These are phyloP conservation scores for Xerus rutilus DNA, from an alignment of 2,797 vertebrate genomes.

Conservation along the genomic window DNA sequence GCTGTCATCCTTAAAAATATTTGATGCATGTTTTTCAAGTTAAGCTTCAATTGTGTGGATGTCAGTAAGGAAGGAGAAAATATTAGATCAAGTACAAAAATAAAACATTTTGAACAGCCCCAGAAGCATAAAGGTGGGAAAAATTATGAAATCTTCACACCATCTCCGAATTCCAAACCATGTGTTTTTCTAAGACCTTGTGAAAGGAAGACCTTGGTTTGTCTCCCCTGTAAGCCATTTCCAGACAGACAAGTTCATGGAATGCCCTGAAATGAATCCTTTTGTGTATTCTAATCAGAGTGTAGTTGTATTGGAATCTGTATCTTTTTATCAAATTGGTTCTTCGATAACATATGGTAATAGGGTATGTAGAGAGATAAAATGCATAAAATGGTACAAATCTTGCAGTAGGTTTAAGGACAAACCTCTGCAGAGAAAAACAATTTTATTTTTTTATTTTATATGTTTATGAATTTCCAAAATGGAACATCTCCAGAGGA, in stretches of 20 bases:
- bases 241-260: not conserved
- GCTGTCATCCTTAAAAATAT: constrained; percentile 7
- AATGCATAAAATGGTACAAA: not conserved
- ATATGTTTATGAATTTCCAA: constrained; percentile 21
- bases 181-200: not conserved
- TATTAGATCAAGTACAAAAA: not conserved
- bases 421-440: not conserved
- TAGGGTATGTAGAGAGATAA: not conserved
- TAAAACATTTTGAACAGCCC: not conserved
- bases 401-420: not conserved
- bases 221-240: not conserved
- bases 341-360: not conserved
- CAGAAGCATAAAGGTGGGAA: not conserved
- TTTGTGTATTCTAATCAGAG: not conserved
- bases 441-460: no score
- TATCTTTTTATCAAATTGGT: not conserved
- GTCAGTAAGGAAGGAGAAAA: not conserved
- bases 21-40: not conserved
- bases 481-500: constrained; percentile 13
- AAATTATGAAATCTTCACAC: not conserved
- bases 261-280: not conserved
- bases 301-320: not conserved
- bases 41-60: not conserved
- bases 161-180: not conserved
- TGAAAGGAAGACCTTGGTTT: not conserved